Conservation (phyloP, 2,888 invertebrate genomes). For the Sarcophaga variegata region DNA sequence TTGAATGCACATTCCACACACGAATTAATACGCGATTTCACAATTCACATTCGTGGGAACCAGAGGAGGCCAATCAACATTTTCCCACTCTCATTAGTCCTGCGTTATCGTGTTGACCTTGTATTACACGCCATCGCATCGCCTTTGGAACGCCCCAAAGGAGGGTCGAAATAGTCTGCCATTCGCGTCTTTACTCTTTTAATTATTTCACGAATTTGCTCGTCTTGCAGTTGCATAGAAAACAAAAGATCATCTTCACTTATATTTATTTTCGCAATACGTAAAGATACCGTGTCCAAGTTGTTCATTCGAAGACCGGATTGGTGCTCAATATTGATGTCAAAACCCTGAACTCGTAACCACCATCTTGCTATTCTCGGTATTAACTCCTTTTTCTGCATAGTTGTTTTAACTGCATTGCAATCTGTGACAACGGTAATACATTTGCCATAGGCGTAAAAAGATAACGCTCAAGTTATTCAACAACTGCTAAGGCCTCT, state of each 20-base stretch:
- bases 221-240: slow-evolving; percentile 48
- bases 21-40: slow-evolving; percentile 40
- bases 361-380: too few relatives aligned
- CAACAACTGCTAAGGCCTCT: too few relatives aligned
- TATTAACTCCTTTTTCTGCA: too few relatives aligned
- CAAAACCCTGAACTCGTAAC: too few relatives aligned
- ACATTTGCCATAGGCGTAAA: too few relatives aligned
- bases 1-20: slow-evolving; percentile 75
- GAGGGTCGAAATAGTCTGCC: slow-evolving; percentile 18
- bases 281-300: slow-evolving; percentile 32
- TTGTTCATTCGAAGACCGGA: background rate
- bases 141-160: slow-evolving; percentile 56
- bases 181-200: background rate
- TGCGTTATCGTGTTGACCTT: slow-evolving; percentile 40
- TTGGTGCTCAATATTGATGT: too few relatives aligned
- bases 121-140: slow-evolving; percentile 36
- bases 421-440: too few relatives aligned
- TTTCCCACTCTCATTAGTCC: slow-evolving; percentile 24
- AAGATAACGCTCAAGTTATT: too few relatives aligned
- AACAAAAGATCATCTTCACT: slow-evolving; percentile 39
- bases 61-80: slow-evolving; percentile 38
- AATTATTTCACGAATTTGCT: background rate
- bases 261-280: slow-evolving; percentile 36
- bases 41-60: slow-evolving; percentile 60
- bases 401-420: too few relatives aligned